Evolutionary conservation across 2,797 vertebrate species (phyloP), one percentile per base, ranked within the genome.

Genomic region (Alca torda): DNA sequence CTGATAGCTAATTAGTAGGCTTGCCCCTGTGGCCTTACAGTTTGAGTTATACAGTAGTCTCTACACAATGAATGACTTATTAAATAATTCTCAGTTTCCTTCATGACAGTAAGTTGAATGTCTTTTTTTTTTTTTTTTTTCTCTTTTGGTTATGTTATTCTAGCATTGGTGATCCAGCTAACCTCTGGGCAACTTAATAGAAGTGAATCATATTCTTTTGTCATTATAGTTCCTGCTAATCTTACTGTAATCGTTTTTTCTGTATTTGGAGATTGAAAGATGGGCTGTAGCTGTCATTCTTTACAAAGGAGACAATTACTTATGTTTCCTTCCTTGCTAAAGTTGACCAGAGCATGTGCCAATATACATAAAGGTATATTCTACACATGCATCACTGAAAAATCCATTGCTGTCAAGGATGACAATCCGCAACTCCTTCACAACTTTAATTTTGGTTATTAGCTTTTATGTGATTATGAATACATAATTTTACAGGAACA

Each of bases 21-120:
- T 93, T 94, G 39, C 21, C 46, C 51, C 19, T 76, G 63, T 83
- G 79, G n/a, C 70, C 31, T 91, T 88, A 25, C 64, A 51, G 19
- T 93, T 95, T 88, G 67, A 93, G 54, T 84, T 91, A 88, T 67
- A 74, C 59, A 93, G 82, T 45, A 82, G 43, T 57, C 28, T 69
- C 33, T 64, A 78, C 46, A 76, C 39, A 94, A 61, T 13, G 43
- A 78, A 87, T 73, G 37, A 89, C 63, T 89, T 83, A 70, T 67
- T 91, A 84, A 91, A 79, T 30, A 87, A 60, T 88, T 81, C 53
- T 45, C 15, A 25, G 23, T 90, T 94, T 96, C 63, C 51, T 93
- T 72, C 73, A 60, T 5, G 6, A 76, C 35, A 79, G 31, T 25
- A 64, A 86, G n/a, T 56, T 90, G 24, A 93, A 86, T 45, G 30